phyloP scores from a whole-genome alignment of 2,797 vertebrate genomes.

The Craterocephalus amniculus region DNA sequence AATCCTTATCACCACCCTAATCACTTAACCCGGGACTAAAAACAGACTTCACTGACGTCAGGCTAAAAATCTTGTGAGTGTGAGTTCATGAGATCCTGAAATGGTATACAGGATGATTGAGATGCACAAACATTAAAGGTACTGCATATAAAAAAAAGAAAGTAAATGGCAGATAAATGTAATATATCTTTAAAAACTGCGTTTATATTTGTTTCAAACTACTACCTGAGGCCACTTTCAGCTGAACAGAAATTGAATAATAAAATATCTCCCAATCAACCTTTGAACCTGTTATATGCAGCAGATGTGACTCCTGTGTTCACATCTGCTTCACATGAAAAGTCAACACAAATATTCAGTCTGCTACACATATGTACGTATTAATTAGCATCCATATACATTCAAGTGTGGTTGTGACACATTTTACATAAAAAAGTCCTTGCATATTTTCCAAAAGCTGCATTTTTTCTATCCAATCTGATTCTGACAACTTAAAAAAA shows the following conservation, averaged over 20 bases:
- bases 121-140: not conserved
- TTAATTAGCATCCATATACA: constrained; percentile 53
- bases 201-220: not conserved
- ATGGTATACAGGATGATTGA: not conserved
- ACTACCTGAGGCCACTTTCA: too few species aligned
- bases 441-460: constrained; percentile 48
- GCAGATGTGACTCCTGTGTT: constrained; percentile 8
- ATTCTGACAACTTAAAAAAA: constrained; percentile 55
- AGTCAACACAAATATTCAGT: constrained; percentile 8
- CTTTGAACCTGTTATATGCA: constrained; percentile 3
- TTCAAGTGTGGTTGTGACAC: constrained; percentile 36
- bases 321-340: constrained; percentile 20
- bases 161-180: not conserved
- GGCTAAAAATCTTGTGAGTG: not conserved
- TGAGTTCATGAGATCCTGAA: constrained; percentile 1
- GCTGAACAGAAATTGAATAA: not conserved
- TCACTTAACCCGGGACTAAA: constrained; percentile 12
- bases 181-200: not conserved
- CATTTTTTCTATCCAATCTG: constrained; percentile 44
- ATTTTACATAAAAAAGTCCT: constrained; percentile 30
- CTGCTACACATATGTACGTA: constrained; percentile 36
- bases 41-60: constrained; percentile 8
- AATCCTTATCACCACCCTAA: constrained; percentile 30
- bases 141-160: not conserved
- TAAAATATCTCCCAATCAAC: not conserved